Evolutionary conservation across 2,888 invertebrate genomes (phyloP).

Genomic region (Ommatoiulus sabulosus): DNA sequence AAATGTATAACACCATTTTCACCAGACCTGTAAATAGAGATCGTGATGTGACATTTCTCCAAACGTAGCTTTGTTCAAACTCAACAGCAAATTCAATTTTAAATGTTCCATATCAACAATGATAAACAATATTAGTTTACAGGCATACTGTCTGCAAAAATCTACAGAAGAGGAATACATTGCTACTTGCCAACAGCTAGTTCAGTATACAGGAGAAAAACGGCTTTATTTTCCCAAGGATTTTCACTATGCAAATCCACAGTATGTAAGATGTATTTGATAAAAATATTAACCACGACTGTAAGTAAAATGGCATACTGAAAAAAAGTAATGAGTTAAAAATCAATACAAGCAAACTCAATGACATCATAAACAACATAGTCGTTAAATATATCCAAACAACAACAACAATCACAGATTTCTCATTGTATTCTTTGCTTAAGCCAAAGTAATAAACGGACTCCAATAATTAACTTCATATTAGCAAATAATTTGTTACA

Average conservation of each 20-base stretch:
- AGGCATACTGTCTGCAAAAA: too few species aligned
- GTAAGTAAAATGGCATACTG: conserved; percentile 94
- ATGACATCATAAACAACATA: too few species aligned
- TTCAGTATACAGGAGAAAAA: conserved; percentile 96
- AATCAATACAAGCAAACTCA: neutral
- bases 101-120: too few species aligned
- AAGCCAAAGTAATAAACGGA: too few species aligned
- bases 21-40: conserved; percentile 71
- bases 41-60: conserved; percentile 44
- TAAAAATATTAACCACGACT: conserved; percentile 89
- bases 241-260: conserved; percentile 92
- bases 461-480: too few species aligned
- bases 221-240: conserved; percentile 99
- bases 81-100: too few species aligned
- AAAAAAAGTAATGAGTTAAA: conserved; percentile 60
- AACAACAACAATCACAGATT: too few species aligned
- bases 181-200: conserved; percentile 83
- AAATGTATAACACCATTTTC: conserved; percentile 84
- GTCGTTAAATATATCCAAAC: too few species aligned
- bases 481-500: too few species aligned
- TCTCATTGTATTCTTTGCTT: too few species aligned
- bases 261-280: conserved; percentile 90
- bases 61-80: neutral
- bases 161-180: neutral
- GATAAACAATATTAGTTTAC: too few species aligned